Base-by-base conservation (phyloP, 2,797 vertebrate genomes). In the Alfaro cultratus region DNA sequence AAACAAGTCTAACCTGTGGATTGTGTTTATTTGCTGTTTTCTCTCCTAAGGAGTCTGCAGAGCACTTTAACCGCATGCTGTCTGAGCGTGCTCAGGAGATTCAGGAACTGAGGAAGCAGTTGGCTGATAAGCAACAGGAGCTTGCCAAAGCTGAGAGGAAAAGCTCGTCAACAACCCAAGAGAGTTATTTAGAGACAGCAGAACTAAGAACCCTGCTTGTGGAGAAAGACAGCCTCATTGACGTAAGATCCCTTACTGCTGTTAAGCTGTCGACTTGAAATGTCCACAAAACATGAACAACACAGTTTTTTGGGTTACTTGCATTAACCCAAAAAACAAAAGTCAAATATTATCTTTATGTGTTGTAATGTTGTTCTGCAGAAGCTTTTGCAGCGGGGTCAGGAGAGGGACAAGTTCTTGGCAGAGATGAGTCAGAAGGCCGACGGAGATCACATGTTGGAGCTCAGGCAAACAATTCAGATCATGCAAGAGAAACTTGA, bases 221-320 rank as follows among this genome's bases (percentile, higher is more conserved):
- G 3, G 94, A 97, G 81, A 97, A 96, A 86, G 96, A 97, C 18
- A 82, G 86, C 29, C 88, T 96, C 81, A 96, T 97, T 83, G 94
- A 91, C 0, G 96, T 97, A 84, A 91, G 96, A 78, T 92, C 88
- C 85, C 64, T 60, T 86, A 86, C 72, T 43, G 53, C 78, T 80
- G 67, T 23, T 72, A 46, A 87, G 78, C 68, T 85, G 9, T 74
- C 51, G 43, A 75, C 77, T 76, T 62, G 47, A 26, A 70, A 62
- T 55, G 34, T 36, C 77, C 80, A 83, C 49, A 70, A 74, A 57
- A 34, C 9, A 23, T 46, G 11, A 41, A 39, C 13, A n/a, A 74
- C 79, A 53, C 1, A 74, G 41, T 75, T 84, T 1, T 51, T 26
- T 45, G 43, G 4, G 13, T 74, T 29, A 18, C 8, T 29, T 76